Evolutionary conservation across 2,888 invertebrate genomes (phyloP).

Genomic region (Branchellion lobata): DNA sequence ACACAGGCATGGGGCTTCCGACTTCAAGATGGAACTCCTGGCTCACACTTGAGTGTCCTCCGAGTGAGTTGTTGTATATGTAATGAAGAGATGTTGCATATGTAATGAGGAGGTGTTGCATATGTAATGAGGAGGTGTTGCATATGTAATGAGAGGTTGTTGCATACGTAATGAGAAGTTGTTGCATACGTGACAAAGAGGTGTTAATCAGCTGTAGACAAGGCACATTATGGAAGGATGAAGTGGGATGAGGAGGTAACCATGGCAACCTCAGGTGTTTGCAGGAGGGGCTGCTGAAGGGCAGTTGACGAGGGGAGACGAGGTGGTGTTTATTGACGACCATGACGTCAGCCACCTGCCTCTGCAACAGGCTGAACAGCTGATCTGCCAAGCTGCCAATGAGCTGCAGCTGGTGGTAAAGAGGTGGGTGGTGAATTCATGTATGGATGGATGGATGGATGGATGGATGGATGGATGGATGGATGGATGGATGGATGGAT

Average conservation of each 20-base stretch:
- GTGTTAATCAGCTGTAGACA: too few relatives aligned
- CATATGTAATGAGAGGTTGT: background rate
- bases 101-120: background rate
- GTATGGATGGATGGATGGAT: too few relatives aligned
- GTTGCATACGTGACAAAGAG: background rate
- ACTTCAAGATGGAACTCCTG: slow-evolving; percentile 34
- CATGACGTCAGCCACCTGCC: slow-evolving; percentile 82
- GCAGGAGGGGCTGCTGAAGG: slow-evolving; percentile 80
- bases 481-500: too few relatives aligned
- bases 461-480: too few relatives aligned
- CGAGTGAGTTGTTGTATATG: background rate
- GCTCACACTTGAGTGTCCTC: background rate
- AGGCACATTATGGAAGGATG: too few relatives aligned
- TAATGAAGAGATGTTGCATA: background rate
- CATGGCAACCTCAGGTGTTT: slow-evolving; percentile 83
- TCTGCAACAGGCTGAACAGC: slow-evolving; percentile 84
- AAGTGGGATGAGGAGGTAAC: too few relatives aligned
- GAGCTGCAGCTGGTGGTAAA: slow-evolving; percentile 57
- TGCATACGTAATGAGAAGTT: background rate
- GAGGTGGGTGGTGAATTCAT: slow-evolving; percentile 50
- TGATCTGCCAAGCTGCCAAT: slow-evolving; percentile 59
- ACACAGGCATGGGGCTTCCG: slow-evolving; percentile 43
- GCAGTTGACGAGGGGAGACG: slow-evolving; percentile 82
- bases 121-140: background rate
- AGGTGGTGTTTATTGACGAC: slow-evolving; percentile 84